These are phyloP conservation scores for Eupithecia inturbata DNA, from an alignment of 2,888 invertebrate genomes.

Conservation along the genomic window DNA sequence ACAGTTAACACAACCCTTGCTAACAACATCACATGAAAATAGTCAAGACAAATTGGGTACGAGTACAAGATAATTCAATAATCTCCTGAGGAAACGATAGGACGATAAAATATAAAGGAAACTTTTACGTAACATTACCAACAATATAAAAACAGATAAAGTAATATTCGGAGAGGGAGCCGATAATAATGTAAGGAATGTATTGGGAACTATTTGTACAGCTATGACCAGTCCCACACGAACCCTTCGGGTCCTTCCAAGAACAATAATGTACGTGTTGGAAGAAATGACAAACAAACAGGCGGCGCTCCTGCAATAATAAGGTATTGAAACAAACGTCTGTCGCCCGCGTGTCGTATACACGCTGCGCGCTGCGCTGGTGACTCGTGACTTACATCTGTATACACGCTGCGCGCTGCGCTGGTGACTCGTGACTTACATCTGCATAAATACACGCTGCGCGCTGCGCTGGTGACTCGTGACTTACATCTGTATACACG, in stretches of 20 bases:
- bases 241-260: constrained; percentile 19
- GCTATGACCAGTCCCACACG: constrained; percentile 21
- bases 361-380: too few relatives aligned
- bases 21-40: not conserved
- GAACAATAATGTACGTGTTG: constrained; percentile 44
- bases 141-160: not conserved
- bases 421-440: not conserved
- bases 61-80: not conserved
- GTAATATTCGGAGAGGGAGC: not conserved
- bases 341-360: constrained; percentile 47
- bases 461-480: not conserved
- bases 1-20: constrained; percentile 11
- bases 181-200: constrained; percentile 3
- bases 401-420: too few relatives aligned
- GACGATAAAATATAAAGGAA: not conserved
- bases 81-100: not conserved
- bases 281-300: constrained; percentile 48
- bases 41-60: not conserved
- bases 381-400: not conserved
- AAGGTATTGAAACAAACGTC: constrained; percentile 55
- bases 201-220: constrained; percentile 8
- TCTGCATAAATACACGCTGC: too few relatives aligned
- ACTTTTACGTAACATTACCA: not conserved
- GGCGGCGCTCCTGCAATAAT: constrained; percentile 37
- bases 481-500: too few relatives aligned